phyloP scores from a whole-genome alignment of 2,113 vertebrate genomes.

The Python bivittatus region DNA sequence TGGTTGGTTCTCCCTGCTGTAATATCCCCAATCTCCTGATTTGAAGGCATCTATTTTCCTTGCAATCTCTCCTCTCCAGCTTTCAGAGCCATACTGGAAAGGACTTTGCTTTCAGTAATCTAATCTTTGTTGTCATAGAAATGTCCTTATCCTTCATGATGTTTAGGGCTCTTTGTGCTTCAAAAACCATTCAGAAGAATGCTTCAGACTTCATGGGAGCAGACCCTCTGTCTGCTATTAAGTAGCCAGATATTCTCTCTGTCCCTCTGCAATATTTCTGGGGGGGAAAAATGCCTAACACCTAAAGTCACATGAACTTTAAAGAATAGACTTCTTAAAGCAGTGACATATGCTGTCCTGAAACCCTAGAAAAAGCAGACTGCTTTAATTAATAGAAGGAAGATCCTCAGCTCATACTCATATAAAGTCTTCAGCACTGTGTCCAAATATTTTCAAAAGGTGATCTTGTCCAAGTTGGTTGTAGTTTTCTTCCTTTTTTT shows the following conservation, averaged over 20 bases:
- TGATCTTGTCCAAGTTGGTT: background rate
- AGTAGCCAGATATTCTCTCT: background rate
- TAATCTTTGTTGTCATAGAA: background rate
- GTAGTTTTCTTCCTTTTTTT: background rate
- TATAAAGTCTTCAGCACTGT: background rate
- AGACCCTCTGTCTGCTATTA: background rate
- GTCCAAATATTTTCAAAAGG: background rate
- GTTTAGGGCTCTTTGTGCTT: background rate
- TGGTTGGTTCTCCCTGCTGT: too few relatives aligned
- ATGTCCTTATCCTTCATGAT: background rate
- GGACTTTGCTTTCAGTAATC: background rate
- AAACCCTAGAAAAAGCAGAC: background rate
- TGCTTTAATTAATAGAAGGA: background rate
- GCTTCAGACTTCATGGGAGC: background rate
- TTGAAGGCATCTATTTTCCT: background rate
- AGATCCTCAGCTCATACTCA: background rate
- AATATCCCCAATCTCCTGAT: too few relatives aligned
- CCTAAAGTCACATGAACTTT: background rate
- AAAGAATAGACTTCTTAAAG: background rate
- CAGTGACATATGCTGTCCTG: background rate
- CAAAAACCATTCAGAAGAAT: background rate
- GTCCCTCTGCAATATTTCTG: background rate
- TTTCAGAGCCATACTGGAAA: background rate
- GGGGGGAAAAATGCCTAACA: background rate
- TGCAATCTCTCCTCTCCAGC: background rate